These are phyloP conservation scores for Harpalus rubripes DNA, from an alignment of 2,888 invertebrate genomes.

Conservation along the genomic window DNA sequence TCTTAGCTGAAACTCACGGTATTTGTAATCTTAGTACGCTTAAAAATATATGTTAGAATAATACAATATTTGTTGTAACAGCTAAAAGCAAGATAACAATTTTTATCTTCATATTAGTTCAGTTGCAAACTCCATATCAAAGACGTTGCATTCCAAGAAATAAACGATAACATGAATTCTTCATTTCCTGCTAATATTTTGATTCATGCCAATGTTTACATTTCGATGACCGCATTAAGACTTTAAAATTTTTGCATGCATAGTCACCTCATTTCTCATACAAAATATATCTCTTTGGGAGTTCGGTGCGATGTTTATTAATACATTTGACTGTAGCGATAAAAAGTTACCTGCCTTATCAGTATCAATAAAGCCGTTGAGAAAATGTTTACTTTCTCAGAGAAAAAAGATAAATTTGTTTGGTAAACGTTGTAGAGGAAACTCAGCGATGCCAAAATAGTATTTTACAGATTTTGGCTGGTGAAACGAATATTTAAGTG, in stretches of 20 bases:
- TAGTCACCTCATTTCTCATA: not conserved
- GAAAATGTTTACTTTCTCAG: conserved; percentile 27
- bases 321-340: not conserved
- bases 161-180: conserved; percentile 16
- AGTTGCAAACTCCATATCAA: conserved; percentile 31
- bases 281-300: not conserved
- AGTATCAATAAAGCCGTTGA: conserved; percentile 21
- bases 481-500: not conserved
- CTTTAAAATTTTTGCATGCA: conserved; percentile 1
- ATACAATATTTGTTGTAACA: not conserved
- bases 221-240: not conserved
- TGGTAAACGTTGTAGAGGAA: not conserved
- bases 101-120: conserved; percentile 8
- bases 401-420: conserved; percentile 47
- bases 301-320: not conserved
- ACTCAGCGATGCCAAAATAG: conserved; percentile 13
- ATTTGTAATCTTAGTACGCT: not conserved
- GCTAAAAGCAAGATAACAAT: conserved; percentile 16
- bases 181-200: conserved; percentile 18
- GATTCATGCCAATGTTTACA: conserved; percentile 4
- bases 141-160: conserved; percentile 31
- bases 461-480: not conserved
- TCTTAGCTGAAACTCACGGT: no score
- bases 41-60: not conserved
- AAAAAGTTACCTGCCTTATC: conserved; percentile 41